phyloP scores from a whole-genome alignment of 2,888 invertebrate species.

The Sisyra nigra region DNA sequence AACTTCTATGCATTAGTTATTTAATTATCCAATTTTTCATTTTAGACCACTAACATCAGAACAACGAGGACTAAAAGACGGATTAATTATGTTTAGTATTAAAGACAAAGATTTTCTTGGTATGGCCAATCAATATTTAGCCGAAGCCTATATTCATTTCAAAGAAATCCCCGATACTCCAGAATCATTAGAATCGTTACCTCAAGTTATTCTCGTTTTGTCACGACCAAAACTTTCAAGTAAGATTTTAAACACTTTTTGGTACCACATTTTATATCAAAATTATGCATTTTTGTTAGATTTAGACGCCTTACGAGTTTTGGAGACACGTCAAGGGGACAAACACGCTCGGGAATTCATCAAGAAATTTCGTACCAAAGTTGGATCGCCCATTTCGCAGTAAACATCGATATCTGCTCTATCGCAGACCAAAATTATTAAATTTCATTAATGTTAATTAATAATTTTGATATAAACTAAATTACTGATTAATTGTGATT shows the following conservation, averaged over 20 bases:
- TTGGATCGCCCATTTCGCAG: conserved; percentile 15
- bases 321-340: conserved; percentile 74
- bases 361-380: conserved; percentile 58
- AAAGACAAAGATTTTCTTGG: conserved; percentile 95
- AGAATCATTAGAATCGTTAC: conserved; percentile 40
- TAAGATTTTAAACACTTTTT: conserved; percentile 24
- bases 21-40: conserved; percentile 14
- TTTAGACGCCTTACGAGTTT: conserved; percentile 54
- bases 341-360: conserved; percentile 79
- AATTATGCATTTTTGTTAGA: conserved; percentile 27
- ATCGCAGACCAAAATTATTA: no score
- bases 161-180: conserved; percentile 50
- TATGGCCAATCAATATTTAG: conserved; percentile 83
- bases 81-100: conserved; percentile 70
- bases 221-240: conserved; percentile 51
- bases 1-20: no score
- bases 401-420: not conserved
- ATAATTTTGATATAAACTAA: no score
- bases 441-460: no score
- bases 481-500: no score
- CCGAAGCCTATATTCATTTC: conserved; percentile 81
- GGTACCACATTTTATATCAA: not conserved
- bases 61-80: conserved; percentile 50
- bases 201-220: conserved; percentile 58
- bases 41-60: conserved; percentile 52